These are phyloP conservation scores for Zygaena filipendulae DNA, from an alignment of 2,888 invertebrate species.

Conservation along the genomic window DNA sequence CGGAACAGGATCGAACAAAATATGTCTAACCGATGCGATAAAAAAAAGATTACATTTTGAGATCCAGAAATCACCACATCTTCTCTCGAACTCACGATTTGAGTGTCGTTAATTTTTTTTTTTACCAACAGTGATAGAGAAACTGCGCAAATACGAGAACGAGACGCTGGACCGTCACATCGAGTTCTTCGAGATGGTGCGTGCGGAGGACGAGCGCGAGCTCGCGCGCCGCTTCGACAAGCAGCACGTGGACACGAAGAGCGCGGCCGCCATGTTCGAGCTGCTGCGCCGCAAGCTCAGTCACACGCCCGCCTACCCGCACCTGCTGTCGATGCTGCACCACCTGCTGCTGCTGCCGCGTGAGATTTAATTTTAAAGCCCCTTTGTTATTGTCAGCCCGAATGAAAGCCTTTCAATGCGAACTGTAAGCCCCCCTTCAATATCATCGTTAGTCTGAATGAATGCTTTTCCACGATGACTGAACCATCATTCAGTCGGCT, in stretches of 20 bases:
- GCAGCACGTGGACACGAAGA: constrained; percentile 94
- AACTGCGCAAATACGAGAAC: constrained; percentile 91
- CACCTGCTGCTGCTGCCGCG: constrained; percentile 87
- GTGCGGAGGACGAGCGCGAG: constrained; percentile 96
- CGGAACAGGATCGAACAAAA: too few relatives aligned
- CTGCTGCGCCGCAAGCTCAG: constrained; percentile 87
- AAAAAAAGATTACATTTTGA: too few relatives aligned
- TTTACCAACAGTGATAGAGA: constrained; percentile 87
- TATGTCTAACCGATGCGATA: too few relatives aligned
- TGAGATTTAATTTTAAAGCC: too few relatives aligned
- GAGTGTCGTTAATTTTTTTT: too few relatives aligned
- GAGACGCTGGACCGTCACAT: constrained; percentile 95
- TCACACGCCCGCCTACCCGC: constrained; percentile 93
- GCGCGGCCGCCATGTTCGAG: constrained; percentile 93
- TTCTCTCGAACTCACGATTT: too few relatives aligned
- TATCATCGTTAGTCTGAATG: too few relatives aligned
- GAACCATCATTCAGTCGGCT: too few relatives aligned
- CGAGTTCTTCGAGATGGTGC: constrained; percentile 98
- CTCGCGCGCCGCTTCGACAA: constrained; percentile 90
- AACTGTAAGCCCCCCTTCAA: too few relatives aligned
- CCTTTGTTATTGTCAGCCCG: not conserved
- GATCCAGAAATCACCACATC: too few relatives aligned
- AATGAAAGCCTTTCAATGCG: not conserved
- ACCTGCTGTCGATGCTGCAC: constrained; percentile 89
- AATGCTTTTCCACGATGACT: too few relatives aligned